Evolutionary conservation across 2,797 vertebrate genomes (phyloP), one percentile per base, ranked within the genome.

Genomic region (Anguilla obscura): DNA sequence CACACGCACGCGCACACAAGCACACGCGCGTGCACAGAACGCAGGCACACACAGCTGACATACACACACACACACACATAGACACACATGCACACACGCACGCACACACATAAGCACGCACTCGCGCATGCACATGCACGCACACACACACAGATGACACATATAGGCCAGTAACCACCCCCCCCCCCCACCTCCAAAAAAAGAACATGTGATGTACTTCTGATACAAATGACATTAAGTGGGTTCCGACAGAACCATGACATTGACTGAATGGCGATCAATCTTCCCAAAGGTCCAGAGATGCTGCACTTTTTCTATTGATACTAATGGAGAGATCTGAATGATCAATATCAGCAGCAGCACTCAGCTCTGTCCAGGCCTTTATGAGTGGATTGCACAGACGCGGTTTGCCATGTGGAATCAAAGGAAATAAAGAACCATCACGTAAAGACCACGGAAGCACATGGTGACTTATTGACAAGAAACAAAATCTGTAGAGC

Each of bases 181-280:
- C 56, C 14, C 56, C 6, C 4, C 58, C 63, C 82, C 3, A 27
- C 40, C 40, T 45, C 40, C 40, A 85, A 27, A 48, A 86, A 82
- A 27, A 66, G 58, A 21, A 76, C 4, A 40, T 18, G 71, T 85
- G 71, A 85, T 63, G 69, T 52, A 50, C 63, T 88, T 82, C 71
- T 83, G 74, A 88, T 88, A 54, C 84, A 88, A 85, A 86, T 82
- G 56, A 86, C 45, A 79, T 60, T 66, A 86, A n/a, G 54, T 52
- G 24, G 56, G 74, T 83, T 80, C 71, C 66, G 40, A 82, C 76
- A 12, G 74, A 63, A 48, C 36, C 48, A 52, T 50, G 74, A 74
- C 88, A 83, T n/a, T n/a, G 40, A 82, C n/a, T 36, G 21, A 5
- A 36, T 16, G 48, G 45, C n/a, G 50, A 86, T 88, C 56, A 86